Conservation (phyloP, 1,140 invertebrate species). For the Sitodiplosis mosellana region DNA sequence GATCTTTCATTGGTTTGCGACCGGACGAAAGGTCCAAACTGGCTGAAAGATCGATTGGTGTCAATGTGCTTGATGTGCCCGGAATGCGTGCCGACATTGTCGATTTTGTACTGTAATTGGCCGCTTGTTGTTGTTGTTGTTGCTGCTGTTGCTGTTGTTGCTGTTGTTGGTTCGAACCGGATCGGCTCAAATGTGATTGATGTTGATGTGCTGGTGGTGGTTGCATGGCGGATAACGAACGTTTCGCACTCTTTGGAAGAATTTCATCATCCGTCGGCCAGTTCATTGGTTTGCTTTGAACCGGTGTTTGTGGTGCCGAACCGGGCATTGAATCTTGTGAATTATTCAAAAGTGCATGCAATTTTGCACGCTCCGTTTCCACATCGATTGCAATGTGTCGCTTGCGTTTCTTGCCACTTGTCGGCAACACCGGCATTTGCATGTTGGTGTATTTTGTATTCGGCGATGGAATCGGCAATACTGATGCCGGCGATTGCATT, state of each 20-base stretch:
- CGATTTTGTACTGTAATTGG: conserved; percentile 30
- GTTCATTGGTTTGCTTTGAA: too few species aligned
- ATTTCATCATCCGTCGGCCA: too few species aligned
- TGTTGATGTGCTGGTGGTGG: conserved; percentile 59
- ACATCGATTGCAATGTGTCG: conserved; percentile 79
- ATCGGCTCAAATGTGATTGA: conserved; percentile 12
- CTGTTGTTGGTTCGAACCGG: conserved; percentile 13
- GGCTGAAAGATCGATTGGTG: conserved; percentile 53
- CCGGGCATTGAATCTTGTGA: conserved; percentile 27
- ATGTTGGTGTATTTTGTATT: not conserved
- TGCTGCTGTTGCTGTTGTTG: too few species aligned
- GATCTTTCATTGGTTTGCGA: not conserved
- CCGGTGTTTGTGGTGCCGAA: not conserved
- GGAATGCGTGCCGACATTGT: conserved; percentile 10
- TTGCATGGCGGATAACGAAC: conserved; percentile 18
- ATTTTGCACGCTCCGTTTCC: conserved; percentile 77
- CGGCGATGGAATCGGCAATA: conserved; percentile 5
- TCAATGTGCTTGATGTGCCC: conserved; percentile 14
- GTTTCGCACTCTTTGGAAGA: not conserved
- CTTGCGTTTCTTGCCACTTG: conserved; percentile 37
- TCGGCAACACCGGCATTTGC: conserved; percentile 4
- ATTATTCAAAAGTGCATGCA: conserved; percentile 67
- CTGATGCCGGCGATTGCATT: conserved; percentile 12
- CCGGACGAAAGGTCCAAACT: too few species aligned
- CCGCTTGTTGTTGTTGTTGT: conserved; percentile 4